A percentile compares a stretch with the other conserved stretches of the same genome.
Conservation (phyloP, 92 coral and sea anemone genomes). For the Chrysogorgia sp. region DNA sequence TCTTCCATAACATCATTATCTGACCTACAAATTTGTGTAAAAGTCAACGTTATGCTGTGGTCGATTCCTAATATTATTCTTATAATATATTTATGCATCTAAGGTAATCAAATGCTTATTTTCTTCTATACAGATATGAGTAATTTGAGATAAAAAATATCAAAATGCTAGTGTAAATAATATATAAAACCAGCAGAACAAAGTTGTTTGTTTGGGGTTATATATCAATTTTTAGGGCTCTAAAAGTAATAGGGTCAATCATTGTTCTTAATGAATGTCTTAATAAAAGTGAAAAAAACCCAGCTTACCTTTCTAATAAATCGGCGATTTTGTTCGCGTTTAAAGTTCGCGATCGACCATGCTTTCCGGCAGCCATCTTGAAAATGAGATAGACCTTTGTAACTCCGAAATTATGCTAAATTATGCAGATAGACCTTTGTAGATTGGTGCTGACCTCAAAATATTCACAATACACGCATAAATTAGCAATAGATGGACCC, state of each 20-base stretch:
- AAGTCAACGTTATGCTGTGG: background rate
- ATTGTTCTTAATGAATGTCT: too few species aligned
- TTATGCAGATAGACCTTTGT: conserved; percentile 8
- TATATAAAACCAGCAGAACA: too few species aligned
- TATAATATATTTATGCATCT: too few species aligned
- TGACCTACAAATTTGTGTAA: background rate
- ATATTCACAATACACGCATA: background rate
- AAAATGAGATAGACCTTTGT: conserved; percentile 20
- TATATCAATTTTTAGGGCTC: background rate
- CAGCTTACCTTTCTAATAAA: conserved; percentile 16
- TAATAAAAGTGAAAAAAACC: background rate
- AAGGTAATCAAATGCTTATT: too few species aligned
- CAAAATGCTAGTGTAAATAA: too few species aligned
- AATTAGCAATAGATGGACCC: conserved; percentile 21
- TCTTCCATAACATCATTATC: conserved; percentile 24
- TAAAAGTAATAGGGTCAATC: background rate
- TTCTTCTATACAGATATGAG: too few species aligned
- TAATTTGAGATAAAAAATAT: too few species aligned
- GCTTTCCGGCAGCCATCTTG: conserved; percentile 16
- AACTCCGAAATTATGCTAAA: background rate
- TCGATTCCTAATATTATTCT: too few species aligned
- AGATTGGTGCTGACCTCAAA: background rate
- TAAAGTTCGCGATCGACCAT: background rate
- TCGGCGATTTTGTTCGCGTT: background rate
- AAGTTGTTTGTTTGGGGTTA: background rate